These are phyloP conservation scores for Temnothorax nylanderi DNA, from an alignment of 1,140 invertebrate species.

Conservation along the genomic window DNA sequence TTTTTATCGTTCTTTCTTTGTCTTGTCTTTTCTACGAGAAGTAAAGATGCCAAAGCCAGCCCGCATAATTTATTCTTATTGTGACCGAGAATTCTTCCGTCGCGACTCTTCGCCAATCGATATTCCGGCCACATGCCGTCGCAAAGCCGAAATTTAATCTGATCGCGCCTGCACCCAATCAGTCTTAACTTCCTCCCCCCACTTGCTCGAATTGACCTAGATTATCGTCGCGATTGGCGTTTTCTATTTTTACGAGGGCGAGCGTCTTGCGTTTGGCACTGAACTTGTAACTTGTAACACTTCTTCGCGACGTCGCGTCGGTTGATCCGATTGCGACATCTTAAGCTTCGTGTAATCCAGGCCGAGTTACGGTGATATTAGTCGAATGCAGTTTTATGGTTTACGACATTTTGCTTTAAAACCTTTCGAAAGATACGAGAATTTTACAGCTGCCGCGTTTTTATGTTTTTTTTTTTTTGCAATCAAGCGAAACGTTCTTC, in stretches of 20 bases:
- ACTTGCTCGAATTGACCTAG: slow-evolving; percentile 34
- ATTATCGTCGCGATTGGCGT: slow-evolving; percentile 53
- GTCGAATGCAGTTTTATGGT: slow-evolving; percentile 9
- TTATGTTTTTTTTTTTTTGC: neutral
- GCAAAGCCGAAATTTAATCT: slow-evolving; percentile 65
- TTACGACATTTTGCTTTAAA: neutral
- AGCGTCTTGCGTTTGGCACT: slow-evolving; percentile 52
- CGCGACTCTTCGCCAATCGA: slow-evolving; percentile 31
- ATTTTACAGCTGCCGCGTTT: neutral
- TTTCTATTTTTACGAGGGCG: slow-evolving; percentile 58
- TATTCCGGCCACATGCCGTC: slow-evolving; percentile 60
- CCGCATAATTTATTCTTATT: neutral
- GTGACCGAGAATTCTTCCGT: neutral
- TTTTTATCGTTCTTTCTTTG: neutral
- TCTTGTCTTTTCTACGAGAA: neutral
- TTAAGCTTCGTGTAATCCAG: slow-evolving; percentile 9
- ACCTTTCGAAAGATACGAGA: neutral
- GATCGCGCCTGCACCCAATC: slow-evolving; percentile 57
- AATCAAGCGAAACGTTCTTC: slow-evolving; percentile 17
- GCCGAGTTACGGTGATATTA: neutral
- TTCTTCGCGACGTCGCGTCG: slow-evolving; percentile 21
- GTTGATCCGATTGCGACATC: neutral
- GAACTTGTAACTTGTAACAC: slow-evolving; percentile 68
- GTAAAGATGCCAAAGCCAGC: neutral
- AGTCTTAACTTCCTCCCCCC: neutral